Conservation (phyloP, 1,140 invertebrate species). For the Trichoplusia ni region DNA sequence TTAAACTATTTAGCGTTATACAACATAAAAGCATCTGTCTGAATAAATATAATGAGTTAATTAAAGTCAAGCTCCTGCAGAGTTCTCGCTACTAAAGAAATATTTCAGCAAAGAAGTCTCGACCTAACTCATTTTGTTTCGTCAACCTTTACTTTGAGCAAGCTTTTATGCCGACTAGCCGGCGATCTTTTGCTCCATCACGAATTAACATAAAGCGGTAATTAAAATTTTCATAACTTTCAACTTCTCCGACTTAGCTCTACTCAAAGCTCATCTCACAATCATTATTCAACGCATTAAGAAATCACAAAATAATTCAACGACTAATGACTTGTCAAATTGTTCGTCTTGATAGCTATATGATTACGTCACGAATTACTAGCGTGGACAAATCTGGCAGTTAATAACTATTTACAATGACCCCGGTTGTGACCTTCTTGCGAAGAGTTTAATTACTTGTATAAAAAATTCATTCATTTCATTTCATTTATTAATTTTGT, state of each 20-base stretch:
- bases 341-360: neutral
- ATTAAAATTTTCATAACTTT: constrained; percentile 51
- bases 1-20: too few relatives aligned
- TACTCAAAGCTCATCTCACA: neutral
- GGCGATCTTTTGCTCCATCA: constrained; percentile 18
- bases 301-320: constrained; percentile 12
- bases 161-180: constrained; percentile 24
- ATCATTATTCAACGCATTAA: constrained; percentile 14
- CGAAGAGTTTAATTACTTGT: constrained; percentile 7
- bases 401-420: constrained; percentile 15
- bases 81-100: too few relatives aligned
- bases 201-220: constrained; percentile 49
- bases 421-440: neutral
- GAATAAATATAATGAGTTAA: too few relatives aligned
- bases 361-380: neutral
- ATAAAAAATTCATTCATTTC: neutral
- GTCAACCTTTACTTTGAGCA: constrained; percentile 40
- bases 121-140: constrained; percentile 34
- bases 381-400: constrained; percentile 2
- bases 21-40: too few relatives aligned
- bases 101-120: too few relatives aligned
- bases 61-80: too few relatives aligned
- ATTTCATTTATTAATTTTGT: too few relatives aligned
- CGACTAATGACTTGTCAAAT: neutral
- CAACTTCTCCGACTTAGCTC: constrained; percentile 27